phyloP scores from a whole-genome alignment of 2,797 vertebrate genomes.

The Pseudomugil tenellus region DNA sequence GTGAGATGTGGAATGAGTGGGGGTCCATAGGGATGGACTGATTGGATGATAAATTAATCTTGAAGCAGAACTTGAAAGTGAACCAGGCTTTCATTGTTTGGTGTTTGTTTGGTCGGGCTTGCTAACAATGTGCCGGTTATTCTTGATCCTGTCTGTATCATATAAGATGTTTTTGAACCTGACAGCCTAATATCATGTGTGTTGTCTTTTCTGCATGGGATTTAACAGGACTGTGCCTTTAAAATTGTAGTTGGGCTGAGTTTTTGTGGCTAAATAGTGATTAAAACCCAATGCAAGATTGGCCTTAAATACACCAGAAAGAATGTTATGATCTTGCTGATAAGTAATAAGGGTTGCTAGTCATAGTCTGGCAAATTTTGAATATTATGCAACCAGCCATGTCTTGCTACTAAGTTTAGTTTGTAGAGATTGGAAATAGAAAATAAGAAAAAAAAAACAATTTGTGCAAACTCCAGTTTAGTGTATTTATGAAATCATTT shows the following conservation, averaged over 20 bases:
- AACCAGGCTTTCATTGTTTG: conserved; percentile 27
- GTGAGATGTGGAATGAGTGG: conserved; percentile 86
- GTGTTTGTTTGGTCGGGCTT: conserved; percentile 11
- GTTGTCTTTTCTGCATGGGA: no score
- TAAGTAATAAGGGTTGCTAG: neutral
- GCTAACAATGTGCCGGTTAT: neutral
- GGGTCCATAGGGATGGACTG: conserved; percentile 88
- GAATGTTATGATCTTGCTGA: neutral
- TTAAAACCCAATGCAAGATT: neutral
- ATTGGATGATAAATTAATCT: conserved; percentile 88
- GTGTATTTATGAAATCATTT: no score
- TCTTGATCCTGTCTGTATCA: neutral
- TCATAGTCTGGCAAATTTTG: neutral
- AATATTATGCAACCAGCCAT: no score
- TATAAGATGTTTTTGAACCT: neutral
- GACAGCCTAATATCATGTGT: neutral
- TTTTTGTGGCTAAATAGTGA: neutral
- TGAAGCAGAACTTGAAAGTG: conserved; percentile 83
- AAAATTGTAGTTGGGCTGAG: neutral
- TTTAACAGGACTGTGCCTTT: neutral
- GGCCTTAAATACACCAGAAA: neutral
- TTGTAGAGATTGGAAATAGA: no score
- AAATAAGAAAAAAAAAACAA: no score
- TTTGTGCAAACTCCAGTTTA: no score
- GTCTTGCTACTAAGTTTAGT: no score